phyloP scores from a whole-genome alignment of 2,888 invertebrate species.

The Chamaedrilus cognettii region DNA sequence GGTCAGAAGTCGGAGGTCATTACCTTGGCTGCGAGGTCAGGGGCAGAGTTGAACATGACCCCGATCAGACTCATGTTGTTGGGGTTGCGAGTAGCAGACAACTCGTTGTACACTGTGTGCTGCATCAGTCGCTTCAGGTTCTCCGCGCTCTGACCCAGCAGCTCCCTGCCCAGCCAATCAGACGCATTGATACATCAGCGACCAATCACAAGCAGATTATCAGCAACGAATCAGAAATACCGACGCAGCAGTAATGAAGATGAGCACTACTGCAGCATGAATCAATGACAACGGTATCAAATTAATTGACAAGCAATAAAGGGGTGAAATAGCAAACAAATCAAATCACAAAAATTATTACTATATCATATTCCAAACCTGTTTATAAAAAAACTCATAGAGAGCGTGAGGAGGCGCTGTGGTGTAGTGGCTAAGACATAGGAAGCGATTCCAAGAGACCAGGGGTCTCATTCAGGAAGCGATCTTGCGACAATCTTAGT shows the following conservation, averaged over 20 bases:
- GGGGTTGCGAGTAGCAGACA: conserved; percentile 84
- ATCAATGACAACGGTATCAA: background rate
- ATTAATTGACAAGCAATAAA: background rate
- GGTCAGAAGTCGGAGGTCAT: too few relatives aligned
- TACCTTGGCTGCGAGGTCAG: conserved; percentile 75
- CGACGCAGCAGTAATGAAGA: too few relatives aligned
- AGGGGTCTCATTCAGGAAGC: too few relatives aligned
- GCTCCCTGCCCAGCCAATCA: conserved; percentile 68
- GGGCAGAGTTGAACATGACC: conserved; percentile 82
- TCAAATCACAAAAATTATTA: background rate
- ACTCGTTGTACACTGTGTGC: conserved; percentile 91
- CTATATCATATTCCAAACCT: too few relatives aligned
- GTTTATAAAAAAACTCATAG: too few relatives aligned
- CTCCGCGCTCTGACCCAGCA: conserved; percentile 81
- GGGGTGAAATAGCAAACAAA: background rate
- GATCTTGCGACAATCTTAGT: too few relatives aligned
- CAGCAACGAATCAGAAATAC: background rate
- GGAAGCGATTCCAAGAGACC: too few relatives aligned
- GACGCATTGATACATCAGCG: background rate
- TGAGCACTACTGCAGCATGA: background rate
- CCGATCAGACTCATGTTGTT: conserved; percentile 93
- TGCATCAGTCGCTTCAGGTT: conserved; percentile 84
- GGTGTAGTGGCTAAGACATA: too few relatives aligned
- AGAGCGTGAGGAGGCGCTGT: too few relatives aligned
- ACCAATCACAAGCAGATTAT: background rate